Evolutionary conservation across 2,797 vertebrate species (phyloP).

Genomic region (Orientallactaga sibirica): DNA sequence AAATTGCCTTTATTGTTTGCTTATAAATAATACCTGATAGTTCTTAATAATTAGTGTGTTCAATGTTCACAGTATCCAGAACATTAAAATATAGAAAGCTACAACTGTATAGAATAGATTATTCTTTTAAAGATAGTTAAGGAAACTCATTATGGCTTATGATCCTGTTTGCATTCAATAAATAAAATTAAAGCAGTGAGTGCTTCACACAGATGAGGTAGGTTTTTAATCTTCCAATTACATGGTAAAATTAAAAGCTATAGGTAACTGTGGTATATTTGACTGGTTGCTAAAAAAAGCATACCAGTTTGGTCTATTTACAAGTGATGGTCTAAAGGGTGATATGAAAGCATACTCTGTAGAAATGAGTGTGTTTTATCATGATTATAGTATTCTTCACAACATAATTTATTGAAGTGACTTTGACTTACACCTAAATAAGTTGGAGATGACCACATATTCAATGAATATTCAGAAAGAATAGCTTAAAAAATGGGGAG

Average conservation of each 20-base stretch:
- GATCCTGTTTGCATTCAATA: neutral
- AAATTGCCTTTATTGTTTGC: slow-evolving; percentile 44
- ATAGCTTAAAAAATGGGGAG: slow-evolving; percentile 44
- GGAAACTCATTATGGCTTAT: slow-evolving; percentile 21
- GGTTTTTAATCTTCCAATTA: slow-evolving; percentile 35
- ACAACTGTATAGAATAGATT: slow-evolving; percentile 20
- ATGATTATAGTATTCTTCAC: neutral
- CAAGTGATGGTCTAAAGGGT: neutral
- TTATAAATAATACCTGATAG: neutral
- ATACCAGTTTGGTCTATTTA: slow-evolving; percentile 50
- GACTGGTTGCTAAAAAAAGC: neutral
- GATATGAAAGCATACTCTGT: neutral
- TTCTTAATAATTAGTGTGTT: slow-evolving; percentile 44
- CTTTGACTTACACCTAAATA: slow-evolving; percentile 13
- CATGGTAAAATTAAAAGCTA: slow-evolving; percentile 11
- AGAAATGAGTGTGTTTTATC: slow-evolving; percentile 48
- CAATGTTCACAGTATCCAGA: slow-evolving; percentile 34
- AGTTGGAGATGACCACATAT: neutral
- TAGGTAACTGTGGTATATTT: slow-evolving; percentile 53
- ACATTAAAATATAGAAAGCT: slow-evolving; percentile 46
- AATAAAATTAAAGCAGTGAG: slow-evolving; percentile 43
- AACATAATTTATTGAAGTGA: slow-evolving; percentile 64
- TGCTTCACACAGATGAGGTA: neutral
- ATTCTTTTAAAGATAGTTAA: slow-evolving; percentile 48
- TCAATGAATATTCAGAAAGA: slow-evolving; percentile 58